phyloP scores from a whole-genome alignment of 2,888 invertebrate species.

The Operophtera brumata region DNA sequence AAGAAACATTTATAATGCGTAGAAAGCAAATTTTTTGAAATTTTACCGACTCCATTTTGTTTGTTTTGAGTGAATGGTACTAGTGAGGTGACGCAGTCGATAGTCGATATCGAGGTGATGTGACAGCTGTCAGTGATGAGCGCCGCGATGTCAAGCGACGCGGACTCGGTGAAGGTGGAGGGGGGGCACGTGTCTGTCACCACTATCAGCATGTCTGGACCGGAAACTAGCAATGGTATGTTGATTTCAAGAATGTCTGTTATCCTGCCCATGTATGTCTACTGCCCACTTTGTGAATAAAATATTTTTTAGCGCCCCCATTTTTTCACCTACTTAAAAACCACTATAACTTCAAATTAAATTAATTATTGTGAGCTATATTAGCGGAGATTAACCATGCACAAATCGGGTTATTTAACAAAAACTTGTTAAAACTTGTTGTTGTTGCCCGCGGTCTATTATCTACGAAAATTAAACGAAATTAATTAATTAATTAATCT shows the following conservation, averaged over 20 bases:
- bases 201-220: slow-evolving; percentile 86
- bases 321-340: no score
- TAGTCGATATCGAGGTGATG: slow-evolving; percentile 52
- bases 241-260: background rate
- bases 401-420: no score
- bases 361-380: no score
- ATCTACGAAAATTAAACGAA: no score
- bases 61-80: slow-evolving; percentile 55
- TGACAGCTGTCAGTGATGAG: slow-evolving; percentile 46
- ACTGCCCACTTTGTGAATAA: no score
- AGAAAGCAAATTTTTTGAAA: slow-evolving; percentile 57
- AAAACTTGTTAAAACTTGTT: no score
- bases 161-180: slow-evolving; percentile 74
- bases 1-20: slow-evolving; percentile 54
- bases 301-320: no score
- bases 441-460: no score
- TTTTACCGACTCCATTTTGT: slow-evolving; percentile 42
- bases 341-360: no score
- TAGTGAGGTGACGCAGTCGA: slow-evolving; percentile 58
- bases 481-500: no score
- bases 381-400: no score
- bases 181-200: slow-evolving; percentile 87
- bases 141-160: slow-evolving; percentile 68
- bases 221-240: slow-evolving; percentile 80
- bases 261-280: background rate